Evolutionary conservation across 2,888 invertebrate species (phyloP).

Genomic region (Acleris emargana): DNA sequence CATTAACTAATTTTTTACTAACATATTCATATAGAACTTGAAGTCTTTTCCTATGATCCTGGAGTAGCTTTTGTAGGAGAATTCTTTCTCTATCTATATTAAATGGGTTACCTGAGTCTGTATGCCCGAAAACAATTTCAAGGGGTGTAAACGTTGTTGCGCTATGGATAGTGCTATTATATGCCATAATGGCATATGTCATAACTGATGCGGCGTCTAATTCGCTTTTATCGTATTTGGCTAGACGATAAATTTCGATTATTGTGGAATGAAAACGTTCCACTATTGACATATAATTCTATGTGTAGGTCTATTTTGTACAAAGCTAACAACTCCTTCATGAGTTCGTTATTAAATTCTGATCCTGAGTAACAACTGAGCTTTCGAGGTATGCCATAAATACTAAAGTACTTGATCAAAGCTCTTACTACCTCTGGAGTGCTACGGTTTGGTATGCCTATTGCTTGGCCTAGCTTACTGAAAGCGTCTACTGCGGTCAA

Average conservation of each 20-base stretch:
- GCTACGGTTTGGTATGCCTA: constrained; percentile 4
- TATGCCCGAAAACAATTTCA: constrained; percentile 19
- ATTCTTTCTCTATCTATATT: constrained; percentile 15
- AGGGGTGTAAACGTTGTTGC: constrained; percentile 13
- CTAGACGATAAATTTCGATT: constrained; percentile 18
- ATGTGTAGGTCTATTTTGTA: constrained; percentile 22
- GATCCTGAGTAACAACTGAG: constrained; percentile 14
- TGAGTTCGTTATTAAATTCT: constrained; percentile 14
- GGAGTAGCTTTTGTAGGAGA: constrained; percentile 36
- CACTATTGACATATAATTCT: constrained; percentile 16
- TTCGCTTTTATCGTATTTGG: constrained; percentile 11
- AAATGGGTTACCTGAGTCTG: constrained; percentile 8
- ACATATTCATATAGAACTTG: constrained; percentile 37
- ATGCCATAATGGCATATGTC: constrained; percentile 21
- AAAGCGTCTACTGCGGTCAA: constrained; percentile 32
- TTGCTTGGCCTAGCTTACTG: constrained; percentile 9
- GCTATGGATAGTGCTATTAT: constrained; percentile 15
- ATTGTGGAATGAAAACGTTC: constrained; percentile 20
- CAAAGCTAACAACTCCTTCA: constrained; percentile 9
- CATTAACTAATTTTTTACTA: constrained; percentile 20
- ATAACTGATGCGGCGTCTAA: constrained; percentile 17
- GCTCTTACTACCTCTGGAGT: constrained; percentile 19
- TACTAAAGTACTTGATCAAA: constrained; percentile 11
- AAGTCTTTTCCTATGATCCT: constrained; percentile 38
- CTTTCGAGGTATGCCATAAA: constrained; percentile 11